Conservation (phyloP, 1,140 invertebrate genomes). For the Oscheius sp. region DNA sequence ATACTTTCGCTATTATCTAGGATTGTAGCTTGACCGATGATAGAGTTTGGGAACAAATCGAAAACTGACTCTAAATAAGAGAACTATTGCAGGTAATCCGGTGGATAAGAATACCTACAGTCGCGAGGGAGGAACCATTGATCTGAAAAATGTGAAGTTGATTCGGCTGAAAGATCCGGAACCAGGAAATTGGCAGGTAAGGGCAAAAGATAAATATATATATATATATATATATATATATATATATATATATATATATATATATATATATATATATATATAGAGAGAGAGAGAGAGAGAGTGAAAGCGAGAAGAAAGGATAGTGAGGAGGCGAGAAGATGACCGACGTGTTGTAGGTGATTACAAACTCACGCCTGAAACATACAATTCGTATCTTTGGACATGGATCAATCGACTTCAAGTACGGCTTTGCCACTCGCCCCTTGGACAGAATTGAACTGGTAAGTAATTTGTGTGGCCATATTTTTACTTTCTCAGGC, state of each 20-base stretch:
- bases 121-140: constrained; percentile 61
- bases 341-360: constrained; percentile 2
- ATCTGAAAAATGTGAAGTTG: constrained; percentile 67
- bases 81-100: constrained; percentile 42
- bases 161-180: constrained; percentile 69
- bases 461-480: constrained; percentile 50
- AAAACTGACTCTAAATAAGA: not conserved
- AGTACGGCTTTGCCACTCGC: constrained; percentile 70
- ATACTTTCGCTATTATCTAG: constrained; percentile 4
- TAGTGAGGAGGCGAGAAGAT: no score
- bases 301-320: no score
- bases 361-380: constrained; percentile 61
- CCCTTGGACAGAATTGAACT: constrained; percentile 62
- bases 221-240: not conserved
- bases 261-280: no score
- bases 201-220: no score
- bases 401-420: constrained; percentile 69
- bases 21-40: no score
- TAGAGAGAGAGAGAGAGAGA: no score
- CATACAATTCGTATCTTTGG: constrained; percentile 72
- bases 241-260: not conserved
- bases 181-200: constrained; percentile 69
- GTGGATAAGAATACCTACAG: constrained; percentile 52
- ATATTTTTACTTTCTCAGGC: constrained; percentile 28
- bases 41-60: no score